A percentile compares a stretch with the other conserved stretches of the same genome.
These are phyloP conservation scores for Coenonympha arcania DNA, from an alignment of 2,888 invertebrate genomes.

Conservation along the genomic window DNA sequence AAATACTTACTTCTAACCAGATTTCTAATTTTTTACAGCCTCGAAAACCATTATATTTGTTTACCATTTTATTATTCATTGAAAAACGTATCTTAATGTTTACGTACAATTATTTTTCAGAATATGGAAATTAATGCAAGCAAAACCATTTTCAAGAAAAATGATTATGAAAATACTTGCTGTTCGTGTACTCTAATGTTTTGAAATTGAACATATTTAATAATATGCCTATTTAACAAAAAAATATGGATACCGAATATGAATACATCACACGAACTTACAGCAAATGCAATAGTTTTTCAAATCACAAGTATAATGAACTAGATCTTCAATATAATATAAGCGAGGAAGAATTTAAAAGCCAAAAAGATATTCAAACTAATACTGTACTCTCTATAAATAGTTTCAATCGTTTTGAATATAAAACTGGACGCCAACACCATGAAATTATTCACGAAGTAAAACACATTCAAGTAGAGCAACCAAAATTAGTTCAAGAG, in stretches of 20 bases:
- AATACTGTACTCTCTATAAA: background rate
- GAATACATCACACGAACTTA: background rate
- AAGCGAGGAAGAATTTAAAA: background rate
- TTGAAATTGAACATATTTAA: background rate
- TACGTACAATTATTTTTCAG: too few species aligned
- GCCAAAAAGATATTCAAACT: background rate
- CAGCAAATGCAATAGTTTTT: background rate
- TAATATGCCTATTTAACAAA: background rate
- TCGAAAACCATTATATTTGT: too few species aligned
- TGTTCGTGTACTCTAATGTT: background rate
- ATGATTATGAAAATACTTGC: slow-evolving; percentile 4
- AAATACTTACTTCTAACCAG: too few species aligned
- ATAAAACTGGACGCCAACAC: background rate
- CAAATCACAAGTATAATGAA: background rate
- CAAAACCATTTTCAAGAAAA: too few species aligned
- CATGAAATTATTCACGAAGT: background rate
- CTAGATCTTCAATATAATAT: background rate
- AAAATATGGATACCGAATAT: slow-evolving; percentile 3
- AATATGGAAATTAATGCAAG: too few species aligned
- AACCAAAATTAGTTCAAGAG: background rate
- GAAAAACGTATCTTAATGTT: too few species aligned
- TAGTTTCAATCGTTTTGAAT: background rate
- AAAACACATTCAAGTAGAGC: background rate
- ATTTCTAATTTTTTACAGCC: too few species aligned
- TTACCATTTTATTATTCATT: too few species aligned